Conservation (phyloP, 30 jellyfish, hydroid and myxozoan genomes). For the Hydractinia echinata region DNA sequence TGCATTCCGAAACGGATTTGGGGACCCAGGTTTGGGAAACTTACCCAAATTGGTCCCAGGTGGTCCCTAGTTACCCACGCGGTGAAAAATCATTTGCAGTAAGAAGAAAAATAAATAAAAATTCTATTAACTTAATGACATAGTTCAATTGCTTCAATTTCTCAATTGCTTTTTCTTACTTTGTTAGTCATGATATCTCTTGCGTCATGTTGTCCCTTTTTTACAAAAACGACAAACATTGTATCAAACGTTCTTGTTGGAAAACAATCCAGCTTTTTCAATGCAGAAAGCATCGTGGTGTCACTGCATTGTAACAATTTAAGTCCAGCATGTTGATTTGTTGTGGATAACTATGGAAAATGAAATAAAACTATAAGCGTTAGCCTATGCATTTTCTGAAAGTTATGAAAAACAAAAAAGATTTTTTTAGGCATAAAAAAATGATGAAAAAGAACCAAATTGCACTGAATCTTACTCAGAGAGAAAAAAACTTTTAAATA, state of each 20-base stretch:
- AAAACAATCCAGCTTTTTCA: slow-evolving; percentile 53
- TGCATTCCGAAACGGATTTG: too few species aligned
- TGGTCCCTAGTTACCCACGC: too few species aligned
- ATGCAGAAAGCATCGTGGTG: slow-evolving; percentile 32
- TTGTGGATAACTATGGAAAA: slow-evolving; percentile 23
- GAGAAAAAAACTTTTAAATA: too few species aligned
- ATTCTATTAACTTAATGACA: not conserved
- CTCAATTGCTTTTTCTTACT: slow-evolving; percentile 24
- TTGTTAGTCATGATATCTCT: slow-evolving; percentile 51
- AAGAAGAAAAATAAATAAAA: not conserved
- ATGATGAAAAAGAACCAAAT: too few species aligned
- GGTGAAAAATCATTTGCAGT: too few species aligned
- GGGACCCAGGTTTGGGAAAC: too few species aligned
- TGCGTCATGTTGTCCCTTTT: slow-evolving; percentile 69
- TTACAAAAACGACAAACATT: slow-evolving; percentile 64
- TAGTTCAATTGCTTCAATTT: not conserved
- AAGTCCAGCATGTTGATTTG: slow-evolving; percentile 45
- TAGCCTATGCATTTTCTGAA: too few species aligned
- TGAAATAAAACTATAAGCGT: not conserved
- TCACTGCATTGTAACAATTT: slow-evolving; percentile 28
- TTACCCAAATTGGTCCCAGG: too few species aligned
- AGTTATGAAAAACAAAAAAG: too few species aligned
- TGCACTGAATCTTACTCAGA: too few species aligned
- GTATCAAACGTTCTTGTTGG: slow-evolving; percentile 81
- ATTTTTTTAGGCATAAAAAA: too few species aligned